Conservation (phyloP, 92 coral and sea anemone genomes). For the Meandrina meandrites region DNA sequence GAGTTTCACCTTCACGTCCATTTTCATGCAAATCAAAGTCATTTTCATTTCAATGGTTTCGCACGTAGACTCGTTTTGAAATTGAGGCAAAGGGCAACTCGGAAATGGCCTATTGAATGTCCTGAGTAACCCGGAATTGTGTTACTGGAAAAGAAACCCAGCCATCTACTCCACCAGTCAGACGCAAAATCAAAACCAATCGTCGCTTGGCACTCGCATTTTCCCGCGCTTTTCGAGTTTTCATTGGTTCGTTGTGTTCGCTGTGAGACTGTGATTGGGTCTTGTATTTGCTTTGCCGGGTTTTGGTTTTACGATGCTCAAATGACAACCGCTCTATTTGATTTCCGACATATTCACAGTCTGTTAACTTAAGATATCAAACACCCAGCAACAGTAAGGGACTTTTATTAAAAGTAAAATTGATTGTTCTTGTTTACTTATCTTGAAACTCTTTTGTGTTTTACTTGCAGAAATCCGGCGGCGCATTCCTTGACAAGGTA, state of each 20-base stretch:
- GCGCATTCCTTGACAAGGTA: constrained; percentile 51
- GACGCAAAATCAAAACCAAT: not conserved
- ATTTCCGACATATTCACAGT: not conserved
- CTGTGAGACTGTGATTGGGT: not conserved
- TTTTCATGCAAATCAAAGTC: too few species aligned
- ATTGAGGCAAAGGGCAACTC: too few species aligned
- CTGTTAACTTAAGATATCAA: not conserved
- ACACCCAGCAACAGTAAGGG: not conserved
- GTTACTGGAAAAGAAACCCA: too few species aligned
- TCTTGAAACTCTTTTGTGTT: not conserved
- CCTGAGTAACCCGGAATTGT: too few species aligned
- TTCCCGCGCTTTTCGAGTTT: not conserved
- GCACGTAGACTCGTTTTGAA: too few species aligned
- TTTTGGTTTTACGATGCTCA: not conserved
- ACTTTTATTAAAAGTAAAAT: not conserved
- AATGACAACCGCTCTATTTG: not conserved
- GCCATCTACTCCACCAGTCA: too few species aligned
- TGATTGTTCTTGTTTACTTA: not conserved
- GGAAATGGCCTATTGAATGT: too few species aligned
- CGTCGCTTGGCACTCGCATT: not conserved
- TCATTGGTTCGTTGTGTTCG: not conserved
- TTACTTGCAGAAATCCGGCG: constrained; percentile 65
- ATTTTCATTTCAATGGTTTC: too few species aligned
- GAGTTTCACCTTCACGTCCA: too few species aligned
- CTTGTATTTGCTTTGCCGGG: not conserved